Base-by-base conservation (phyloP, 2,797 vertebrate genomes). In the Aulostomus chinensis region DNA sequence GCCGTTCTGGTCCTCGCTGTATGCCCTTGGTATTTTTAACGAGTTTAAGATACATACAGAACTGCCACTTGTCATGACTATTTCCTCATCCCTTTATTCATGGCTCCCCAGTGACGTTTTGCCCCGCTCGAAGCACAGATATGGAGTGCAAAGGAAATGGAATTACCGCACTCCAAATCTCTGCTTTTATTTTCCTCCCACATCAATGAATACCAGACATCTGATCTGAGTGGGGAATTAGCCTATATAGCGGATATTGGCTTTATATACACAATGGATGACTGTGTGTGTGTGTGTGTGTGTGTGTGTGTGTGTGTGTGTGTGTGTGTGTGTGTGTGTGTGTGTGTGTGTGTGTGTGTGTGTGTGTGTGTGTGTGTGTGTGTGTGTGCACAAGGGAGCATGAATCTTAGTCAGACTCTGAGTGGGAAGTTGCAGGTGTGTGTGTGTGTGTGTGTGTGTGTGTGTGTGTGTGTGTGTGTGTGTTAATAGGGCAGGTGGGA, bases 371-470 rank as follows among this genome's bases (percentile, higher is more conserved):
- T 53, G 22, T 56, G 46, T 36, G 43, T 40, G 48, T 42, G 17
- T 18, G 33, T 5, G 9, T 49, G 9, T 3, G 31, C 51, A n/a
- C n/a, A n/a, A n/a, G n/a, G n/a, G 53, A 65, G 73, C 58, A 50
- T 53, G 45, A 73, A 52, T 67, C 60, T 73, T 76, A 66, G 73
- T 81, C 76, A 76, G 62, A 63, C 51, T 58, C 15, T 49, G 68
- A 59, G 68, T 78, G 58, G 63, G 73, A 59, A 41, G 68, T 26
- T 64, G 51, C 40, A 66, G 64, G 65, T 78, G 60, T 67, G 7
- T 78, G 43, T 57, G 37, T 64, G 47, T 60, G 48, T 31, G 50
- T 43, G 33, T 36, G 46, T 48, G 59, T 28, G 48, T 31, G 35
- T 39, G 35, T 30, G 39, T 31, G 22, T 24, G 4, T 24, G 38